Base-by-base conservation (phyloP, 1,140 invertebrate genomes). In the Potamilus streckersoni region DNA sequence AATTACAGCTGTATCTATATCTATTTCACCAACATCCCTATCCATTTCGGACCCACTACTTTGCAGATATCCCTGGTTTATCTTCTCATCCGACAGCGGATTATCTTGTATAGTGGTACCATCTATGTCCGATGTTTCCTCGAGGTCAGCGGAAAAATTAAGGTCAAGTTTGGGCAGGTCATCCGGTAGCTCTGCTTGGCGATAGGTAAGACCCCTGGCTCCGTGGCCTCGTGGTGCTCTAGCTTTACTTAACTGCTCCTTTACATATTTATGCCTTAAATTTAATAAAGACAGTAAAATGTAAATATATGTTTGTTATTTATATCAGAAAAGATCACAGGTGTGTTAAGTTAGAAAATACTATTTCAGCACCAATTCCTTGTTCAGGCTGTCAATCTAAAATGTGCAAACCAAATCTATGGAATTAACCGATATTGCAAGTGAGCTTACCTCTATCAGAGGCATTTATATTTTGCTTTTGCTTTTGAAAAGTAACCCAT, bases 21-120 rank as follows among this genome's bases (percentile, higher is more conserved):
- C 70, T 49, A 77, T 77, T 58, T 77, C 75, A 63, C 75, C 61
- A 23, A 77, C 20, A 60, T 77, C 75, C 49, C 75, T 56, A 61
- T 77, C 75, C 69, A 77, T 77, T 68, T 71, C 65, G 55, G 75
- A 77, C 8, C 75, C 75, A 77, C 75, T 77, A 56, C 75, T 77
- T 56, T 67, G 75, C 12, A 72, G 62, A 72, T 77, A 77, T 55
- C 63, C 75, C n/a, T 71, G 49, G 59, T 77, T 77, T 12, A 77
- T 71, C 20, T 66, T 71, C 55, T 55, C 16, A 20, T 73, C 64
- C 17, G 63, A 67, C 31, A 77, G 20, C 17, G 75, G 75, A 59
- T 77, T 77, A 38, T 77, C 20, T 23, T 77, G 75, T 17, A 77
- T 66, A 4, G 75, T 66, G 19, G 75, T 77, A n/a, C 17, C 66